Conservation (phyloP, 1,140 invertebrate genomes). For the Heliconius hewitsoni region DNA sequence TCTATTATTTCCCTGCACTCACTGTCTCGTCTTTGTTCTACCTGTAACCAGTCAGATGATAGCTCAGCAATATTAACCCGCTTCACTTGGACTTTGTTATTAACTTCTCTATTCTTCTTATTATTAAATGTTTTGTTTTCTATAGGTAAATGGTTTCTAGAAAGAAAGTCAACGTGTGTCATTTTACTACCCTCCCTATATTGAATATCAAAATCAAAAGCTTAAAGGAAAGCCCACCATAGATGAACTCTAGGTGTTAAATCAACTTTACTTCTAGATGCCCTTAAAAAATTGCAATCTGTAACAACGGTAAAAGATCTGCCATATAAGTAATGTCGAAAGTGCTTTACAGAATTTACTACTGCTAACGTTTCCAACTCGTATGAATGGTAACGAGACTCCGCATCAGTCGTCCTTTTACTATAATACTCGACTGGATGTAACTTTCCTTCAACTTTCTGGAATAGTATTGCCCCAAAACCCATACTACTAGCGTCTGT, state of each 20-base stretch:
- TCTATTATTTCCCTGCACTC: constrained; percentile 41
- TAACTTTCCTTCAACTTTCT: constrained; percentile 65
- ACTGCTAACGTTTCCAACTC: constrained; percentile 59
- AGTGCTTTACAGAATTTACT: constrained; percentile 31
- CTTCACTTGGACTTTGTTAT: no score
- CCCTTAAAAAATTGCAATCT: no score
- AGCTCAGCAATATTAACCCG: constrained; percentile 27
- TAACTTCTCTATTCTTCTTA: no score
- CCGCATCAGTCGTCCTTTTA: constrained; percentile 61
- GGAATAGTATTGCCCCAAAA: constrained; percentile 58
- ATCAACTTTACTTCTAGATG: neutral
- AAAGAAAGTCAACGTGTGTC: constrained; percentile 46
- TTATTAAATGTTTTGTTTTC: no score
- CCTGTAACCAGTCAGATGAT: constrained; percentile 40
- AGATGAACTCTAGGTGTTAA: constrained; percentile 39
- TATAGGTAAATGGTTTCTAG: constrained; percentile 51
- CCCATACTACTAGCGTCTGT: constrained; percentile 56
- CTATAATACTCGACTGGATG: constrained; percentile 72
- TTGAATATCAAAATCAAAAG: constrained; percentile 50
- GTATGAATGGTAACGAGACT: constrained; percentile 57
- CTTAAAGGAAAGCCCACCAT: constrained; percentile 32
- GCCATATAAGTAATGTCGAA: no score
- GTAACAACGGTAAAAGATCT: no score
- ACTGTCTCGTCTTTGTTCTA: constrained; percentile 42
- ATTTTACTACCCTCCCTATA: constrained; percentile 47